These are phyloP conservation scores for Anarhynchus alexandrinus DNA, from an alignment of 2,113 vertebrate species.

Conservation along the genomic window DNA sequence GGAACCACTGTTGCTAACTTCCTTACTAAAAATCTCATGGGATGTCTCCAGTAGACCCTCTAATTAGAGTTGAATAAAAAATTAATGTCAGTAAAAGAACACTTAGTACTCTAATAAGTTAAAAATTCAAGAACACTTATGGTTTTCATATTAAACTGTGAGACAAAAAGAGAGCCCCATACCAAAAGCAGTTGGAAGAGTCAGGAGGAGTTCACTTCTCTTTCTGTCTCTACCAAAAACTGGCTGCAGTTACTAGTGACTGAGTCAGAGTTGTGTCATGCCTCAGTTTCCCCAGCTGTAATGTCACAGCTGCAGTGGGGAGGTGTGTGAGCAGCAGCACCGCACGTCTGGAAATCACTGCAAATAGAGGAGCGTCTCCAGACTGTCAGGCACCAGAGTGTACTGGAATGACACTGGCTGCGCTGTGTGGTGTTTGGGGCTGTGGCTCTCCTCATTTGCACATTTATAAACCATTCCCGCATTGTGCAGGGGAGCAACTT, in stretches of 20 bases:
- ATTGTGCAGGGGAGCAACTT: not conserved
- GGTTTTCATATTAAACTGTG: not conserved
- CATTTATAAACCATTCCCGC: not conserved
- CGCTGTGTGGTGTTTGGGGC: not conserved
- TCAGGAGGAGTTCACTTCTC: not conserved
- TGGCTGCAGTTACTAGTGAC: not conserved
- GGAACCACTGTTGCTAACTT: not conserved
- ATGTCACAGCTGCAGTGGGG: not conserved
- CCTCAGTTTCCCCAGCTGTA: not conserved
- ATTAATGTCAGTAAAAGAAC: not conserved
- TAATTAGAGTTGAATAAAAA: not conserved
- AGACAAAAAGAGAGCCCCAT: not conserved
- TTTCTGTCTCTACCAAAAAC: not conserved
- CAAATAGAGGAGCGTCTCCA: not conserved
- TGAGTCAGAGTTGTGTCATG: not conserved
- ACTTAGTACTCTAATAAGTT: not conserved
- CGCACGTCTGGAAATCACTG: not conserved
- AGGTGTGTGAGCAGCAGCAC: not conserved
- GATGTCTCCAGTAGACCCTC: not conserved
- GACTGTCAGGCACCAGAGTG: not conserved
- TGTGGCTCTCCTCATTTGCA: not conserved
- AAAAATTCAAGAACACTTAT: not conserved
- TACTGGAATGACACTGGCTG: not conserved
- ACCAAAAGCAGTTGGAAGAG: not conserved
- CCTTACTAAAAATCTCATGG: not conserved